These are phyloP conservation scores for Harpagifer antarcticus DNA, from an alignment of 2,797 vertebrate species.

Conservation along the genomic window DNA sequence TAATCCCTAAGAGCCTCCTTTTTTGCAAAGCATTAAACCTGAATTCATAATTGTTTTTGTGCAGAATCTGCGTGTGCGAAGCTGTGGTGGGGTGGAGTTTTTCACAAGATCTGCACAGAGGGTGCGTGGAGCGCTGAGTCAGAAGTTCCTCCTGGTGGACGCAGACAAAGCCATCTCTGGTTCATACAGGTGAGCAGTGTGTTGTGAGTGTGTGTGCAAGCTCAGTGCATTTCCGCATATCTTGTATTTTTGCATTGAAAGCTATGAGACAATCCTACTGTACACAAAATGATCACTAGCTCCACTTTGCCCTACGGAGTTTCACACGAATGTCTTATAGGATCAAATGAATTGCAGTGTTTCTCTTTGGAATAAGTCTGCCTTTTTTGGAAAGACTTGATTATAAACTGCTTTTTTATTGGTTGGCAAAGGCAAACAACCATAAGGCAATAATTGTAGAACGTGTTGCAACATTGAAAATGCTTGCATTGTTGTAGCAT, in stretches of 20 bases:
- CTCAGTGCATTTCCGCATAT: neutral
- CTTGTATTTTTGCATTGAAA: neutral
- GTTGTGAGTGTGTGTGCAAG: conserved; percentile 2
- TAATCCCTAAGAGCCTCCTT: conserved; percentile 11
- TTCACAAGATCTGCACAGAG: conserved; percentile 91
- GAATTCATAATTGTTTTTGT: conserved; percentile 34
- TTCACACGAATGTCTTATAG: too few relatives aligned
- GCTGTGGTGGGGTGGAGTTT: conserved; percentile 91
- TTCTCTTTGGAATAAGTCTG: too few relatives aligned
- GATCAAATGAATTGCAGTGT: too few relatives aligned
- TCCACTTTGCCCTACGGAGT: neutral
- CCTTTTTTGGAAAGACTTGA: too few relatives aligned
- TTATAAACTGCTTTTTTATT: too few relatives aligned
- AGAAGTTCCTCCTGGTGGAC: conserved; percentile 97
- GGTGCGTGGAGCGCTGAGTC: conserved; percentile 89
- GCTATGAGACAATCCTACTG: neutral
- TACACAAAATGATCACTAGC: neutral
- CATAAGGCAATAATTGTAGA: neutral
- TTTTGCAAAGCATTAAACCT: conserved; percentile 18
- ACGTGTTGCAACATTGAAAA: too few relatives aligned
- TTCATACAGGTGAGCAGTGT: conserved; percentile 84
- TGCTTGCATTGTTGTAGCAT: neutral
- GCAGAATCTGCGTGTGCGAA: conserved; percentile 93
- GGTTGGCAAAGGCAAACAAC: too few relatives aligned
- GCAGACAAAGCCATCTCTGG: conserved; percentile 94